These are phyloP conservation scores for Chaitophorus viminalis DNA, from an alignment of 2,888 invertebrate genomes.

Conservation along the genomic window DNA sequence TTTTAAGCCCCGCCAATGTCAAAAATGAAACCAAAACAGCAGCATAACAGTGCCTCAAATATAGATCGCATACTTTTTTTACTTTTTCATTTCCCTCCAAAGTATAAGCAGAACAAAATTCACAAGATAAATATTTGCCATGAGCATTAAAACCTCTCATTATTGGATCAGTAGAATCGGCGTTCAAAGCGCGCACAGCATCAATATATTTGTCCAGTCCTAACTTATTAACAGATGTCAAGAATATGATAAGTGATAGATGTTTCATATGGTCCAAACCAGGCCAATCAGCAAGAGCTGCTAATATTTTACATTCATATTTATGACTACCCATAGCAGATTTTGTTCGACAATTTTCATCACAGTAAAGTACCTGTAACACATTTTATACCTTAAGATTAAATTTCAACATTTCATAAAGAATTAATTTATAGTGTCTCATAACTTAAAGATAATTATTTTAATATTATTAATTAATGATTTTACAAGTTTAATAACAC, in stretches of 20 bases:
- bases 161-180: slow-evolving; percentile 26
- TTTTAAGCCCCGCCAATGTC: slow-evolving; percentile 10
- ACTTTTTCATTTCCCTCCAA: slow-evolving; percentile 53
- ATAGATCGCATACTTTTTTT: slow-evolving; percentile 34
- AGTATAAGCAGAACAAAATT: slow-evolving; percentile 40
- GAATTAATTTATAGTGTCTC: too few species aligned
- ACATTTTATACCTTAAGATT: not conserved
- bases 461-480: too few species aligned
- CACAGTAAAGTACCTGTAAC: slow-evolving; percentile 43
- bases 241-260: slow-evolving; percentile 37
- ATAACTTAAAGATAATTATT: too few species aligned
- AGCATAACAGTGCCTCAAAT: slow-evolving; percentile 43
- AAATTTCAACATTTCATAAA: too few species aligned
- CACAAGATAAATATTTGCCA: slow-evolving; percentile 36
- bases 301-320: slow-evolving; percentile 33
- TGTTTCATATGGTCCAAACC: slow-evolving; percentile 22
- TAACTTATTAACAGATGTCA: slow-evolving; percentile 10
- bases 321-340: slow-evolving; percentile 39
- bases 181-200: not conserved
- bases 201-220: slow-evolving; percentile 23
- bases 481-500: too few species aligned
- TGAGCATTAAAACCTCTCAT: slow-evolving; percentile 44
- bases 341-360: slow-evolving; percentile 32
- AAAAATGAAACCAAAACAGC: slow-evolving; percentile 26
- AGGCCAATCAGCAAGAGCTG: not conserved